phyloP scores from a whole-genome alignment of 2,113 vertebrate genomes.

The Motacilla alba region DNA sequence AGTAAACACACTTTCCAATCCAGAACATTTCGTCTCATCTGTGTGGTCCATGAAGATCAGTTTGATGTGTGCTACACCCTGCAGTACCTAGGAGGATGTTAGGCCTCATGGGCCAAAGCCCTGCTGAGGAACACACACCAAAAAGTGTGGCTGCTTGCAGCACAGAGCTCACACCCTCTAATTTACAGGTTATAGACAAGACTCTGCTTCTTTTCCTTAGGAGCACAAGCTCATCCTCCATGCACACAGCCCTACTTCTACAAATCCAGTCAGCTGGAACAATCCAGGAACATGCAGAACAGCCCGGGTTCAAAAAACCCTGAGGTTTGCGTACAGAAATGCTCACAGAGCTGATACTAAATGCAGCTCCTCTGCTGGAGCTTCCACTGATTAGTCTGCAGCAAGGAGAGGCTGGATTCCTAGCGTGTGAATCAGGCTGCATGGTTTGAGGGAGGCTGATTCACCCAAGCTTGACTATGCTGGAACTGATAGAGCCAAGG shows the following conservation, averaged over 20 bases:
- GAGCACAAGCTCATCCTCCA: neutral
- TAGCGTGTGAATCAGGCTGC: neutral
- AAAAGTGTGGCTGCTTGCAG: rapidly evolving
- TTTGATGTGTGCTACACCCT: neutral
- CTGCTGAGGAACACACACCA: neutral
- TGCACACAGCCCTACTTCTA: neutral
- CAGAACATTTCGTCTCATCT: neutral
- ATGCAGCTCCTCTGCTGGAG: neutral
- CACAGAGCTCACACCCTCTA: neutral
- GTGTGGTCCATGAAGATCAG: neutral
- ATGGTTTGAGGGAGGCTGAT: neutral
- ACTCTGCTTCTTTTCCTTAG: neutral
- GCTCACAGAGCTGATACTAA: neutral
- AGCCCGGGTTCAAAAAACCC: neutral
- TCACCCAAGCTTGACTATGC: neutral
- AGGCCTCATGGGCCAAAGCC: neutral
- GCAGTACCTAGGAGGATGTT: neutral
- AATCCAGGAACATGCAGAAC: neutral
- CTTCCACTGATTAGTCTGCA: neutral
- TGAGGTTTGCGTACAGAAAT: rapidly evolving
- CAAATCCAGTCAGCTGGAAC: neutral
- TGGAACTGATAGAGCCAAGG: neutral
- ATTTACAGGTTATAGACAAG: neutral
- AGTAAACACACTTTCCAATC: neutral
- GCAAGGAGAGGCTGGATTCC: constrained; percentile 34